A percentile compares a stretch with the other conserved stretches of the same genome.
Conservation (phyloP, 2,113 vertebrate genomes). For the Meles meles region DNA sequence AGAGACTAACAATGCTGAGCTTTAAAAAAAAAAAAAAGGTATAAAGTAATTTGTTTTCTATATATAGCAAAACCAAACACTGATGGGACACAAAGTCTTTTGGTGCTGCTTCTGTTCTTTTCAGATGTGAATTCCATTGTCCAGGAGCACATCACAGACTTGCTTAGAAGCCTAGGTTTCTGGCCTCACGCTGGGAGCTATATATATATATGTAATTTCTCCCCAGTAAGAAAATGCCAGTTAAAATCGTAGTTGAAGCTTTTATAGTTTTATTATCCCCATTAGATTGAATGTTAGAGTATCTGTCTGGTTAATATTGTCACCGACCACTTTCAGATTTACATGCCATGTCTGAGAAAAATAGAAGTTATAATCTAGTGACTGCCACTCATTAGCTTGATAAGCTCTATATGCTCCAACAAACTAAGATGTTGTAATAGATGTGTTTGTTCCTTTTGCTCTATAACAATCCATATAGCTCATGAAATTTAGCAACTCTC, state of each 20-base stretch:
- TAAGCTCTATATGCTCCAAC: background rate
- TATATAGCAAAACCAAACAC: constrained; percentile 13
- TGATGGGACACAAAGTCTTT: background rate
- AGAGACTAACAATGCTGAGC: background rate
- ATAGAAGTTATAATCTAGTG: background rate
- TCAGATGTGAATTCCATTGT: background rate
- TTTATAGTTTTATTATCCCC: background rate
- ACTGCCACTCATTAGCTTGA: background rate
- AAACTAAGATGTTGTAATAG: background rate
- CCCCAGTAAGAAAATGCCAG: background rate
- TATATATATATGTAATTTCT: background rate
- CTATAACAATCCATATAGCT: background rate
- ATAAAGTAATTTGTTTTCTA: constrained; percentile 32
- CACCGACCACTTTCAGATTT: background rate
- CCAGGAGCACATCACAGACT: background rate
- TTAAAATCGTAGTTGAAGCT: background rate
- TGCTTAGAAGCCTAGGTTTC: background rate
- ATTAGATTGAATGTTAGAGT: background rate
- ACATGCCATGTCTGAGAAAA: background rate
- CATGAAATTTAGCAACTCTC: background rate
- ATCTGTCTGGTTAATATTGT: background rate
- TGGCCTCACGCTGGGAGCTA: background rate
- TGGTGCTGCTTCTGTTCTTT: background rate
- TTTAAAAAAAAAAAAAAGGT: background rate
- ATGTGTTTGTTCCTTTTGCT: background rate